Base-by-base conservation (phyloP, 2,797 vertebrate genomes). In the Eulemur albifrons region DNA sequence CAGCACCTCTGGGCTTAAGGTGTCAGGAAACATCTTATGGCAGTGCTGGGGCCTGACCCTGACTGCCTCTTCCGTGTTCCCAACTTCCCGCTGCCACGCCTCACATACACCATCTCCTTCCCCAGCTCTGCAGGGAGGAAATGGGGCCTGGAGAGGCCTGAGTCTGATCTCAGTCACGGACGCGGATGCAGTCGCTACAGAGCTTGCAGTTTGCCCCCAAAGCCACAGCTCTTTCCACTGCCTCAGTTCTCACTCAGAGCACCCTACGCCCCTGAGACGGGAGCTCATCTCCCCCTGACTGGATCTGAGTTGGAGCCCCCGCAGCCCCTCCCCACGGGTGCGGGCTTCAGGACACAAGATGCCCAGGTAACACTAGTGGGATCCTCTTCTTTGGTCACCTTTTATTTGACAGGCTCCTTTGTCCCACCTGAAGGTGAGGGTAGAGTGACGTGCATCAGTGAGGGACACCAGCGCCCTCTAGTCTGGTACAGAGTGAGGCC, bases 51-150 rank as follows among this genome's bases (percentile, higher is more conserved):
- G 48, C 32, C 54, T 13, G 2, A 63, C 52, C 30, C 40, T 32
- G 82, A 35, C 4, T 2, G 3, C 63, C 72, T 38, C 40, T 32
- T 65, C 2, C 1, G 30, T 43, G 48, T 0, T 7, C 12, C 57
- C 52, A 30, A 10, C 54, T 38, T 27, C 1, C 21, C 2, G 7
- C 4, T 5, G 75, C 32, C 2, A 2, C 8, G 8, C 32, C 45
- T 70, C 32, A n/a, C 40, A 17, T 35, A 14, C 27, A 32, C 10
- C 0, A 0, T 52, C 59, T 65, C 61, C 48, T 57, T n/a, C 38
- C 5, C 30, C 65, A 14, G 21, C 20, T 20, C 14, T 25, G 13
- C 25, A 4, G 0, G 43, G 61, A 21, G 89, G 40, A 23, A 17
- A 13, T 13, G 20, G 35, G 80, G 43, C n/a, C 18, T 4, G 45